Base-by-base conservation (phyloP, 1,140 invertebrate species). In the Trichogramma pretiosum region DNA sequence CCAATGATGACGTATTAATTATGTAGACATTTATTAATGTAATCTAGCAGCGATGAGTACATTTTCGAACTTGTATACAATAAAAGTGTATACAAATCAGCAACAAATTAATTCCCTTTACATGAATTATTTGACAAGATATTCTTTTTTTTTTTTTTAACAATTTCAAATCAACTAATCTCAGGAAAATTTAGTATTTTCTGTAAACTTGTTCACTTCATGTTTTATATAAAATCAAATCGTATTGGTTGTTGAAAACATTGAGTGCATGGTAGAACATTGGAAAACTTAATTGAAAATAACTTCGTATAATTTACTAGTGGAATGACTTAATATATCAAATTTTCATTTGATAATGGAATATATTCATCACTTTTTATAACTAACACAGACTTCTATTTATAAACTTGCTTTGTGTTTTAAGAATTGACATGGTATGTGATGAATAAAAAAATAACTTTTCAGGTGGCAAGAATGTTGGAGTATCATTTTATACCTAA, bases 41-140 rank as follows among this genome's bases (percentile, higher is more conserved):
- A 56, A 46, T 30, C 48, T 24, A 48, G 38, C 46, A 53, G 48
- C 37, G 45, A 48, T 53, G 55, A 54, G 48, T 56, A 52, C 44
- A 56, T 18, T 48, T 48, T 14, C 35, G 50, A 49, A 42, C 30
- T 24, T 46, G 16, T 41, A 49, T 21, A 46, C 30, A 40, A 48
- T 46, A 28, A 19, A 41, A 45, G 28, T 19, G 14, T 44, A 16
- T 16, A 33, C 9, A 32, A 44, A n/a, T 9, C 26, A 28, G 13
- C 7, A 28, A 1, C 7, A 28, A 9, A 9, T 28, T 28, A 9
- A 28, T 28, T 28, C 13, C 13, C 13, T n/a, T n/a, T n/a, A n/a
- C n/a, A n/a, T n/a, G n/a, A n/a, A n/a, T n/a, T n/a, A n/a, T n/a
- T n/a, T 40, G 5, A 30, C 9, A 23, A 19, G 22, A 35, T 28